A percentile compares a stretch with the other conserved stretches of the same genome.
Conservation (phyloP, 2,113 vertebrate genomes). For the Sus scrofa region T2T-Sscrofa CM000830.6:40643501-40644000, state of each 20-base stretch:
- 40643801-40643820: background rate
- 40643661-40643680: background rate
- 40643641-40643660: background rate
- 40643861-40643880: background rate
- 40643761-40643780: background rate
- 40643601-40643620: background rate
- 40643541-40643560: background rate
- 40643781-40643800: background rate
- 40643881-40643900: background rate
- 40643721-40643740: background rate
- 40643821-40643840: background rate
- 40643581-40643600: background rate
- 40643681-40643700: background rate
- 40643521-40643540: background rate
- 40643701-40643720: background rate
- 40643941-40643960: too few relatives aligned
- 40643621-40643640: constrained; percentile 5
- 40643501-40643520: background rate
- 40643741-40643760: background rate
- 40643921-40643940: too few relatives aligned
- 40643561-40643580: background rate
- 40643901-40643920: too few relatives aligned
- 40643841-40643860: background rate
- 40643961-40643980: too few relatives aligned
- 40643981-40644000: background rate